A percentile compares a stretch with the other conserved stretches of the same genome.
Conservation (phyloP, 2,888 invertebrate species). For the Argyresthia goedartella region DNA sequence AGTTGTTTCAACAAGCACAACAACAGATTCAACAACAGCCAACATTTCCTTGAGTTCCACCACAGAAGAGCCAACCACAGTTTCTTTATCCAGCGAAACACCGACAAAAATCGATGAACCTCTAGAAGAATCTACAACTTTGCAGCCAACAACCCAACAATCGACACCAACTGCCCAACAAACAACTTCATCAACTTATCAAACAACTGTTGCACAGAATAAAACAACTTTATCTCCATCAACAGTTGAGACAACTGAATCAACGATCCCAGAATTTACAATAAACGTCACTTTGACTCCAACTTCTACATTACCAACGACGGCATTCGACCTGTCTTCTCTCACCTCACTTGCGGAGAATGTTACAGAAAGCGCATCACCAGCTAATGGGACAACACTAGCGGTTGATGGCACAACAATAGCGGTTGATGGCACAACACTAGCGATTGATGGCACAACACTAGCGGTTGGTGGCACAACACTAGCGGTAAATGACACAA, state of each 20-base stretch:
- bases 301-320: slow-evolving; percentile 24
- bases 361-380: slow-evolving; percentile 11
- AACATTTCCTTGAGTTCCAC: slow-evolving; percentile 16
- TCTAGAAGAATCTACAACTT: slow-evolving; percentile 44
- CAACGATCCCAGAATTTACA: slow-evolving; percentile 34
- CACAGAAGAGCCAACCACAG: slow-evolving; percentile 19
- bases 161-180: neutral
- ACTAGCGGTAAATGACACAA: neutral
- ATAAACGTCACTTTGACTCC: slow-evolving; percentile 49
- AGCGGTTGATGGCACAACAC: slow-evolving; percentile 11
- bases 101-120: no score
- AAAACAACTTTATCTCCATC: slow-evolving; percentile 1
- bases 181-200: no score
- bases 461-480: slow-evolving; percentile 13
- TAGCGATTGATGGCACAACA: neutral
- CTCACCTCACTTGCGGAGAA: slow-evolving; percentile 15
- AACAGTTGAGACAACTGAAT: slow-evolving; percentile 11
- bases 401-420: neutral
- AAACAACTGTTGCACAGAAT: no score
- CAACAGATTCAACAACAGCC: slow-evolving; percentile 16
- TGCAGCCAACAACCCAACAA: slow-evolving; percentile 40
- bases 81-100: no score
- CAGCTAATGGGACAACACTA: slow-evolving; percentile 11
- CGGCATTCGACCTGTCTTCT: slow-evolving; percentile 22
- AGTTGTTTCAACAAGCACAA: neutral